A percentile compares a stretch with the other conserved stretches of the same genome.
Conservation (phyloP, 2,113 vertebrate species). For the Epinephelus fuscoguttatus region DNA sequence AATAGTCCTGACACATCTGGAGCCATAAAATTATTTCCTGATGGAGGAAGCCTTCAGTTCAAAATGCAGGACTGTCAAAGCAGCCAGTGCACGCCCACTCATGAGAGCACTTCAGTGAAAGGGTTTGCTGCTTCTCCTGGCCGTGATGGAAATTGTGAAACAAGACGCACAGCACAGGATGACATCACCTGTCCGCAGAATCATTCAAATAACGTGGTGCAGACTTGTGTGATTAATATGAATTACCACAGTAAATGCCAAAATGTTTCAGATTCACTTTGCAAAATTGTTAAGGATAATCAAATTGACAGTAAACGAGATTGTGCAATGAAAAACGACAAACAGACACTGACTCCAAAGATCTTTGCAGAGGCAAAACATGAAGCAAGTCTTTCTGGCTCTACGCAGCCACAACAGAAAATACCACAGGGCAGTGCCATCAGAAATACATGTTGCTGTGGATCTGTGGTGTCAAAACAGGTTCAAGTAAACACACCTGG, state of each 20-base stretch:
- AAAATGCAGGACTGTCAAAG: not conserved
- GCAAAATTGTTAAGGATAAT: slow-evolving; percentile 3
- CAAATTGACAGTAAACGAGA: slow-evolving; percentile 19
- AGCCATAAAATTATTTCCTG: not conserved
- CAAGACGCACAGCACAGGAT: slow-evolving; percentile 1
- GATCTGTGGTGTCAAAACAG: slow-evolving; percentile 31
- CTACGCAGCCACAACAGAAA: not conserved
- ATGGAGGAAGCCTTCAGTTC: slow-evolving; percentile 24
- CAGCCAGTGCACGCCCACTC: not conserved
- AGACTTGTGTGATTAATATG: slow-evolving; percentile 36
- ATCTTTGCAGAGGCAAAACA: not conserved
- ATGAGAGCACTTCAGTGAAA: not conserved
- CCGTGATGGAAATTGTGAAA: slow-evolving; percentile 8
- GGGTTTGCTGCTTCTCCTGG: not conserved
- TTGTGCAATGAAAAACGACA: slow-evolving; percentile 6
- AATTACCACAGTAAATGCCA: slow-evolving; percentile 40
- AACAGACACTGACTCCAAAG: not conserved
- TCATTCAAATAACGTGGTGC: not conserved
- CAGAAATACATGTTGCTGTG: slow-evolving; percentile 5
- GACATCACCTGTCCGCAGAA: slow-evolving; percentile 12
- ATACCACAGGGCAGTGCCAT: slow-evolving; percentile 14
- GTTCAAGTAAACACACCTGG: slow-evolving; percentile 3
- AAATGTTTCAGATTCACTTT: not conserved
- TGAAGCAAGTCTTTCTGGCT: slow-evolving; percentile 11
- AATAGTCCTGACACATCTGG: not conserved